Percentiles rank a stretch among this genome's conserved stretches.
These are phyloP conservation scores for Platycheirus albimanus DNA, from an alignment of 2,888 invertebrate species.

Conservation along the genomic window DNA sequence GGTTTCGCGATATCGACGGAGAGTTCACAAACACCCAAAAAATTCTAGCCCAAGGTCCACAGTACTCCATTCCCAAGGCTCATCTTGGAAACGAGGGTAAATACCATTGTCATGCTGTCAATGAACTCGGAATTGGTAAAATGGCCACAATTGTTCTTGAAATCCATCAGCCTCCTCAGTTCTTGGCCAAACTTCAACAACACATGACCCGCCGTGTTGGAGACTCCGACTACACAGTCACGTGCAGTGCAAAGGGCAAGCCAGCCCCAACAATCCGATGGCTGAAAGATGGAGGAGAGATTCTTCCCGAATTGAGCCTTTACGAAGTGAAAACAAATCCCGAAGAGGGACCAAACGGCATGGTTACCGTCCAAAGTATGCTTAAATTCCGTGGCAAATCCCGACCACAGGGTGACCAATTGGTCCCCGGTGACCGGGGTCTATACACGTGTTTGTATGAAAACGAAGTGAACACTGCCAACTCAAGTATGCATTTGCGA, in stretches of 20 bases:
- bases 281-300: constrained; percentile 92
- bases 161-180: constrained; percentile 94
- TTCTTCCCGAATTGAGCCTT: constrained; percentile 89
- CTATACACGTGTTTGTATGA: constrained; percentile 94
- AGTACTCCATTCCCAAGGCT: constrained; percentile 93
- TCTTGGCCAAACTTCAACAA: constrained; percentile 91
- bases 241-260: constrained; percentile 94
- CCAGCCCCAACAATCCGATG: constrained; percentile 92
- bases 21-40: constrained; percentile 85
- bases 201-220: constrained; percentile 91
- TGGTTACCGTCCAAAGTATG: constrained; percentile 92
- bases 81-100: constrained; percentile 93
- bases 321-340: constrained; percentile 92
- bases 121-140: constrained; percentile 94
- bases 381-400: constrained; percentile 91
- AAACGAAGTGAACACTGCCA: constrained; percentile 94
- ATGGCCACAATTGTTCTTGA: constrained; percentile 92
- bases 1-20: constrained; percentile 91
- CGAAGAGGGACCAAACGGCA: constrained; percentile 90
- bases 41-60: constrained; percentile 90
- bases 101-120: constrained; percentile 95
- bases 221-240: constrained; percentile 90
- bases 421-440: constrained; percentile 93
- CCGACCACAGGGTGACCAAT: constrained; percentile 89
- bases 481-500: constrained; percentile 94